Evolutionary conservation across 2,888 invertebrate genomes (phyloP), one percentile per base, ranked within the genome.

Genomic region (Polymixis lichenea): DNA sequence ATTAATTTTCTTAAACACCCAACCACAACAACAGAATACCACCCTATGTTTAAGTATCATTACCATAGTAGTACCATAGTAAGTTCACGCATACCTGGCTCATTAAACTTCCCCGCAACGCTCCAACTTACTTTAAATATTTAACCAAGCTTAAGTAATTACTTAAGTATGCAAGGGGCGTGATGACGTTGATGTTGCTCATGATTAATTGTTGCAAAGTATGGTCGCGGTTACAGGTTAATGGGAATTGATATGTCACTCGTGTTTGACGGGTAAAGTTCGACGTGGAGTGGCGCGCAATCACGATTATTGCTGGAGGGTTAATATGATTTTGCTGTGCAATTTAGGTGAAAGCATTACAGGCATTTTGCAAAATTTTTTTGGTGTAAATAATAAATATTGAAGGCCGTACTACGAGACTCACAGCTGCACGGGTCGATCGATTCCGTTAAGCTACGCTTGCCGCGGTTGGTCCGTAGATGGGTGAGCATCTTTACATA

Each of bases 61-160:
- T 86, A 86, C 51, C 84, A 78, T 77, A 68, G 53, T 81, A 84
- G 78, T 86, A n/a, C n/a, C n/a, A n/a, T n/a, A n/a, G n/a, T n/a
- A n/a, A 82, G 82, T 82, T 68, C 25, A 43, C 61, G 58, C 73
- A 61, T 84, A 81, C 84, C 84, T 74, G 66, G 62, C 87, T 89
- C 88, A 89, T 91, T 91, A 82, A 88, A 88, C 87, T 90, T 86
- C 67, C 75, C 64, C 73, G 71, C 58, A 82, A 72, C 86, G 70
- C 75, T 75, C 86, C 84, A 89, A 90, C 86, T 90, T 87, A 84
- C 84, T 87, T 89, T 91, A 91, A 93, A 93, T 93, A 93, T 93
- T 93, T 91, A 91, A 92, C 87, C 86, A 87, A 88, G 89, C 91
- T 89, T 90, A 92, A 92, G 92, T 91, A 92, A 94, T 93, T 92